phyloP scores from a whole-genome alignment of 1,140 invertebrate genomes.

The Leguminivora glycinivorella region DNA sequence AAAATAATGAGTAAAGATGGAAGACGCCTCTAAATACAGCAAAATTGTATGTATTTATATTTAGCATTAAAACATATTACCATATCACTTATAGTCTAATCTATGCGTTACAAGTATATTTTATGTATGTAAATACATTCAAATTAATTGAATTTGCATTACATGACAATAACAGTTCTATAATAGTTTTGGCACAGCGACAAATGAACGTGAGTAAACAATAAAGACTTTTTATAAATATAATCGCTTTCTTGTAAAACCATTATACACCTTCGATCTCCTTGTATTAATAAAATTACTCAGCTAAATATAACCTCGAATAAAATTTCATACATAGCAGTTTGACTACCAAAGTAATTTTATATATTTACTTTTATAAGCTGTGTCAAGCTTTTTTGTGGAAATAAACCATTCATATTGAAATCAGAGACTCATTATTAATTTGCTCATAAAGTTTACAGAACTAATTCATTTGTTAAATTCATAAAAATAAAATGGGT shows the following conservation, averaged over 20 bases:
- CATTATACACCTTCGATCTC: no score
- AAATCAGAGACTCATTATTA: neutral
- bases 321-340: neutral
- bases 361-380: neutral
- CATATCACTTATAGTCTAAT: slow-evolving; percentile 72
- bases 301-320: neutral
- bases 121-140: slow-evolving; percentile 62
- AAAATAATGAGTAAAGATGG: slow-evolving; percentile 73
- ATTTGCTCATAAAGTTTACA: neutral
- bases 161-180: slow-evolving; percentile 29
- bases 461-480: neutral
- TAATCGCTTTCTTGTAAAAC: neutral
- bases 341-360: neutral
- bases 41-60: slow-evolving; percentile 71
- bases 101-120: slow-evolving; percentile 60
- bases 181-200: slow-evolving; percentile 19
- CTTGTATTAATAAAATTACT: neutral
- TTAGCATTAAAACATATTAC: slow-evolving; percentile 67
- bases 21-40: slow-evolving; percentile 78
- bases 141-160: slow-evolving; percentile 58
- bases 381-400: neutral
- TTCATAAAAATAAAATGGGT: slow-evolving; percentile 19
- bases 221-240: slow-evolving; percentile 20
- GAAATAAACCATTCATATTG: neutral
- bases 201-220: slow-evolving; percentile 18